A percentile compares a stretch with the other conserved stretches of the same genome.
Evolutionary conservation across 1,140 invertebrate genomes (phyloP).

Genomic region (Musca domestica): DNA sequence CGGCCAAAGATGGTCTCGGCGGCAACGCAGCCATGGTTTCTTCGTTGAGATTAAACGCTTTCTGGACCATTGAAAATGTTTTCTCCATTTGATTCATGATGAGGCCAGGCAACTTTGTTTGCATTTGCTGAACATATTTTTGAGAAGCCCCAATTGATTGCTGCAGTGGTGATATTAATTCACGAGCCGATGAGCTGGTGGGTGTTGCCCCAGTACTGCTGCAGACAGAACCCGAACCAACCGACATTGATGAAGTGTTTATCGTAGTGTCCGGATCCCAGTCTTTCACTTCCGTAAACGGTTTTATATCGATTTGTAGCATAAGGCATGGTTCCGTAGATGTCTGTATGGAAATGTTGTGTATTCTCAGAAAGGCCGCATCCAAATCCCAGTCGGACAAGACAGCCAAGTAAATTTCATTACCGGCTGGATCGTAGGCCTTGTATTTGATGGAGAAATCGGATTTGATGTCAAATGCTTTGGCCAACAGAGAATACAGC

Average conservation of each 20-base stretch:
- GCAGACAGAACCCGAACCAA: constrained; percentile 12
- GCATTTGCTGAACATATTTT: constrained; percentile 54
- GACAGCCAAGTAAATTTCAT: constrained; percentile 84
- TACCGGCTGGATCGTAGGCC: constrained; percentile 82
- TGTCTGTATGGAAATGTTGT: constrained; percentile 66
- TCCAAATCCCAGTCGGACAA: constrained; percentile 96
- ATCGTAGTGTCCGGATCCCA: constrained; percentile 58
- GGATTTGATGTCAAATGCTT: constrained; percentile 92
- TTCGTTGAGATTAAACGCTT: constrained; percentile 78
- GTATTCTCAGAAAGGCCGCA: constrained; percentile 83
- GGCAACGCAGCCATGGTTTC: constrained; percentile 65
- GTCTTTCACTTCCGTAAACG: constrained; percentile 76
- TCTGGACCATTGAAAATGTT: constrained; percentile 80
- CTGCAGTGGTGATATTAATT: constrained; percentile 43
- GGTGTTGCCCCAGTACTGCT: constrained; percentile 38
- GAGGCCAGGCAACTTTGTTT: constrained; percentile 72
- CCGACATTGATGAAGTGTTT: not conserved
- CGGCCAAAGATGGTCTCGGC: constrained; percentile 76
- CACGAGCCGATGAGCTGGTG: constrained; percentile 26
- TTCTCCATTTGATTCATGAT: constrained; percentile 87
- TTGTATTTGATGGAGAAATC: constrained; percentile 91
- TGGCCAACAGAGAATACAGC: constrained; percentile 84
- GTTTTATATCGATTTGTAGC: constrained; percentile 83
- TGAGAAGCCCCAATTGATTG: constrained; percentile 47
- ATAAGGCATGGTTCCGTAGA: constrained; percentile 83